Evolutionary conservation across 1,140 invertebrate species (phyloP).

Genomic region (Schmidtea mediterranea): DNA sequence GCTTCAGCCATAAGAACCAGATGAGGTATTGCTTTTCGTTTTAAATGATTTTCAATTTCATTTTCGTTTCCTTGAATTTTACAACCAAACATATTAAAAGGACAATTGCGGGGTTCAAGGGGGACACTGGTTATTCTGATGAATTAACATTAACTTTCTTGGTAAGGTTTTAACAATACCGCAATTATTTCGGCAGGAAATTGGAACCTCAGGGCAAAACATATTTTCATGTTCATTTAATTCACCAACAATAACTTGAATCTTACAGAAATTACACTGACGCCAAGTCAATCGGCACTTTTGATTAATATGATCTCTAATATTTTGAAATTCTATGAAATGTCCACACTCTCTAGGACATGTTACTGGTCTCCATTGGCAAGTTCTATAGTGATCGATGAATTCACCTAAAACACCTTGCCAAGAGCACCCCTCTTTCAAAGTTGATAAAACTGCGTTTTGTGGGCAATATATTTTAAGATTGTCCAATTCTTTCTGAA

Average conservation of each 20-base stretch:
- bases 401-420: no score
- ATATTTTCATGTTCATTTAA: neutral
- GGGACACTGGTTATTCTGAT: neutral
- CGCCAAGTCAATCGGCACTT: no score
- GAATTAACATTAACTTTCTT: neutral
- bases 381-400: no score
- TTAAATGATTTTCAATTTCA: conserved; percentile 2
- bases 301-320: no score
- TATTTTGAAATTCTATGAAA: no score
- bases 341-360: no score
- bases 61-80: neutral
- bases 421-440: no score
- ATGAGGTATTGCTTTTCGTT: neutral
- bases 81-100: neutral
- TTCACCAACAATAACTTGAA: neutral
- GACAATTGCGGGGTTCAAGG: neutral
- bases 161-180: neutral
- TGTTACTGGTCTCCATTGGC: no score
- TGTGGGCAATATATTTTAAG: no score
- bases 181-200: neutral
- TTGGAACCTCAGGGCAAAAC: neutral
- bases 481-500: no score
- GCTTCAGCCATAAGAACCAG: neutral
- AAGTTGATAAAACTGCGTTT: no score
- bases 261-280: neutral